Evolutionary conservation across 2,113 vertebrate species (phyloP).

Genomic region (Himantopus leucocephalus): DNA sequence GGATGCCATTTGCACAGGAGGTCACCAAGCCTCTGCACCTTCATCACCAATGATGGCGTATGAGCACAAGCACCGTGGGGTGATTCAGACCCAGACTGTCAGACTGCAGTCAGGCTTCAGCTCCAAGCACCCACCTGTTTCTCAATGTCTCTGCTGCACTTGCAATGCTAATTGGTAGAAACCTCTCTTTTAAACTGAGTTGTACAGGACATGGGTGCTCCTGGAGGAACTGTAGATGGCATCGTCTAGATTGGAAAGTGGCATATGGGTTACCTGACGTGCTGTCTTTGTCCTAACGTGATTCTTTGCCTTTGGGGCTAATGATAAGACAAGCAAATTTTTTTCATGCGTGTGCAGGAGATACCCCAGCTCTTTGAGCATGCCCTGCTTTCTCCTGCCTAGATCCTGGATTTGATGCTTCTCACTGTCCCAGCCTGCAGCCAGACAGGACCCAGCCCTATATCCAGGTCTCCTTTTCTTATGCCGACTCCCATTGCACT

Average conservation of each 20-base stretch:
- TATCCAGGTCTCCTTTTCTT: background rate
- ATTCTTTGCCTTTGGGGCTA: background rate
- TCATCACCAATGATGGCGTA: accelerated
- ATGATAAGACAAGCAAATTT: background rate
- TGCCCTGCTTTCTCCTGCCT: background rate
- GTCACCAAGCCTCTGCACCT: background rate
- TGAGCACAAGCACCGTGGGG: accelerated
- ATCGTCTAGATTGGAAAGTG: background rate
- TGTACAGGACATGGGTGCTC: background rate
- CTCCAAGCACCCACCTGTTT: background rate
- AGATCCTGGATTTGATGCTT: background rate
- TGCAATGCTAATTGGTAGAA: background rate
- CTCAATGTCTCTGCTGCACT: background rate
- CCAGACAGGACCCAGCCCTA: background rate
- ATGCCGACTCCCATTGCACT: background rate
- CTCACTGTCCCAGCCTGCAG: background rate
- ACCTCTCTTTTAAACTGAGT: background rate
- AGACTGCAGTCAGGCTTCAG: background rate
- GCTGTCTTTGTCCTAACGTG: accelerated
- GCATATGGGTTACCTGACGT: accelerated
- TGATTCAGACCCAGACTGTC: accelerated
- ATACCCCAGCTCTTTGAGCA: background rate
- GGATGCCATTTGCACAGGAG: background rate
- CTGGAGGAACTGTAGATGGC: background rate
- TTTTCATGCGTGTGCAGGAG: background rate